A percentile compares a stretch with the other conserved stretches of the same genome.
Conservation (phyloP, 2,797 vertebrate species). For the Anableps anableps region DNA sequence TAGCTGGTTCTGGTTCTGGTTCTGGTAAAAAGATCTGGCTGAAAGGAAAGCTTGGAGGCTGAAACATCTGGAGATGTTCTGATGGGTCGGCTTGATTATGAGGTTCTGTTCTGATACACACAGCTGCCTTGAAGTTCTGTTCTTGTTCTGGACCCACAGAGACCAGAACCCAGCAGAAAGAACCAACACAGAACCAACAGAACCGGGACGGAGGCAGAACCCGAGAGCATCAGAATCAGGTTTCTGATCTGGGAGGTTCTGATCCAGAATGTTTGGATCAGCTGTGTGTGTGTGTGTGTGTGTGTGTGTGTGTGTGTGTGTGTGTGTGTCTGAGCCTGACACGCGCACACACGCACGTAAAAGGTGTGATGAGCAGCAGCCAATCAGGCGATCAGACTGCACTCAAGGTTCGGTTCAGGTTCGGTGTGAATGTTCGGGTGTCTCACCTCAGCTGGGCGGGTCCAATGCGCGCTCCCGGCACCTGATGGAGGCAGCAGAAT, state of each 20-base stretch:
- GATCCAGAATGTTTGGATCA: background rate
- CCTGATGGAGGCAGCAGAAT: constrained; percentile 8
- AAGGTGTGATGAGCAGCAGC: background rate
- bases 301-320: too few species aligned
- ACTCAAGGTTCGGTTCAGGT: background rate
- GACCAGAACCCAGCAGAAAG: background rate
- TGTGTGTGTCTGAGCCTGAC: too few species aligned
- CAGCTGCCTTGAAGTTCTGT: background rate
- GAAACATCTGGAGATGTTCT: background rate
- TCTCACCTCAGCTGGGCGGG: constrained; percentile 61
- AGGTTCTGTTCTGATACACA: background rate
- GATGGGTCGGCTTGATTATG: background rate
- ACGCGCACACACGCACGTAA: background rate
- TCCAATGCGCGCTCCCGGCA: constrained; percentile 44
- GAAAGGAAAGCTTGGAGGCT: background rate
- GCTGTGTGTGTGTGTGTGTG: background rate
- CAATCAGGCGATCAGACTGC: background rate
- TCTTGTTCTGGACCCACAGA: background rate
- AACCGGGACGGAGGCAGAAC: background rate
- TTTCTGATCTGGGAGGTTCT: background rate
- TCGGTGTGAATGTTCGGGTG: constrained; percentile 7
- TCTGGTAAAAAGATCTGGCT: background rate
- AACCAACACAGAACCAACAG: background rate
- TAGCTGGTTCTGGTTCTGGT: background rate
- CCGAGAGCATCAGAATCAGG: background rate